Percentiles rank a stretch among this genome's conserved stretches.
Conservation (phyloP, 2,888 invertebrate species). For the Hydropsyche betteni region DNA sequence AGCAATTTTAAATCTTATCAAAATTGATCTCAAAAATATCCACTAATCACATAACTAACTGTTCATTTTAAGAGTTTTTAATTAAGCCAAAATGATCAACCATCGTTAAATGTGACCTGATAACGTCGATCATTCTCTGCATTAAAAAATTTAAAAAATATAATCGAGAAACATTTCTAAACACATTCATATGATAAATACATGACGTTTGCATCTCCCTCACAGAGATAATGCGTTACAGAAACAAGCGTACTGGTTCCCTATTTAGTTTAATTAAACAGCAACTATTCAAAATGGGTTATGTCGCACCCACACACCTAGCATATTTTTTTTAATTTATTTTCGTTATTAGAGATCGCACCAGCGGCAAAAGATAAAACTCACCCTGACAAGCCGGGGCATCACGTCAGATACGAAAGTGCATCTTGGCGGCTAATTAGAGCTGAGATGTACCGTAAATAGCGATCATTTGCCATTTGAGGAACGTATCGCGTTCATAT, state of each 20-base stretch:
- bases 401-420: conserved; percentile 51
- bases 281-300: not conserved
- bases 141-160: conserved; percentile 1
- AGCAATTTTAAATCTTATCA: too few relatives aligned
- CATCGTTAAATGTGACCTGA: too few relatives aligned
- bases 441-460: conserved; percentile 38
- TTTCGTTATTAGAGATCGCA: conserved; percentile 44
- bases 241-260: too few relatives aligned
- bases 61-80: too few relatives aligned
- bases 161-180: not conserved
- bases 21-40: too few relatives aligned
- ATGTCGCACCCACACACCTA: not conserved
- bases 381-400: conserved; percentile 49
- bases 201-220: too few relatives aligned
- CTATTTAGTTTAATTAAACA: not conserved
- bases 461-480: conserved; percentile 34
- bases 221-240: too few relatives aligned
- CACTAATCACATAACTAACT: too few relatives aligned
- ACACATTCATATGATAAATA: too few relatives aligned
- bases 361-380: not conserved
- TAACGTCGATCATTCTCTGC: conserved; percentile 11
- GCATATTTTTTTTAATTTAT: not conserved
- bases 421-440: conserved; percentile 42
- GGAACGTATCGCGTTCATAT: conserved; percentile 39
- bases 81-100: too few relatives aligned